A percentile compares a stretch with the other conserved stretches of the same genome.
These are phyloP conservation scores for Intellagama lesueurii DNA, from an alignment of 2,797 vertebrate genomes.

Conservation along the genomic window DNA sequence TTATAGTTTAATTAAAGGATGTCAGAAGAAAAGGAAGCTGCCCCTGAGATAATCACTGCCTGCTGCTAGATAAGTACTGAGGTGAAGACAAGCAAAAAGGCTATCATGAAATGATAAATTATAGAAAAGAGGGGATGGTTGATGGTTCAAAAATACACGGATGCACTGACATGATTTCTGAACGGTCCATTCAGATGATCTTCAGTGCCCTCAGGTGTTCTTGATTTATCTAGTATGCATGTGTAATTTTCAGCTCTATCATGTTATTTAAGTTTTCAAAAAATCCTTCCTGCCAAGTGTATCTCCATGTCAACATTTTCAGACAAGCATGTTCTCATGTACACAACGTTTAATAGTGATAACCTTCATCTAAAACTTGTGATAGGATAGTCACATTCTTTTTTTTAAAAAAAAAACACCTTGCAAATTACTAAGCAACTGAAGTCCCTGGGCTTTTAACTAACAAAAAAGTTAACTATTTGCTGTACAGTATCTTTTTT, in stretches of 20 bases:
- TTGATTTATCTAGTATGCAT: background rate
- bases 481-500: too few species aligned
- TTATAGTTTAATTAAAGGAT: conserved; percentile 73
- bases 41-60: conserved; percentile 56
- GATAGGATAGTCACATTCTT: background rate
- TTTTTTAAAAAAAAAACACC: background rate
- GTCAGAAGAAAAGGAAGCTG: conserved; percentile 64
- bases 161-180: conserved; percentile 19
- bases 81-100: conserved; percentile 62
- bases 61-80: conserved; percentile 66
- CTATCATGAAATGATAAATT: conserved; percentile 37
- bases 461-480: background rate
- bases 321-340: fast-evolving
- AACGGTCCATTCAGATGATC: background rate
- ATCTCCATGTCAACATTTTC: background rate
- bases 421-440: fast-evolving
- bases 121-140: conserved; percentile 50
- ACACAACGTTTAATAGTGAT: background rate
- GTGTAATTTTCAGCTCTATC: background rate
- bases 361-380: background rate
- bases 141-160: conserved; percentile 36
- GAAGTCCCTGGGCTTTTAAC: background rate
- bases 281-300: fast-evolving
- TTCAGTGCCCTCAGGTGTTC: fast-evolving
- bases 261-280: background rate